Evolutionary conservation across 2,797 vertebrate species (phyloP).

Genomic region (Hippopotamyrus pictus): DNA sequence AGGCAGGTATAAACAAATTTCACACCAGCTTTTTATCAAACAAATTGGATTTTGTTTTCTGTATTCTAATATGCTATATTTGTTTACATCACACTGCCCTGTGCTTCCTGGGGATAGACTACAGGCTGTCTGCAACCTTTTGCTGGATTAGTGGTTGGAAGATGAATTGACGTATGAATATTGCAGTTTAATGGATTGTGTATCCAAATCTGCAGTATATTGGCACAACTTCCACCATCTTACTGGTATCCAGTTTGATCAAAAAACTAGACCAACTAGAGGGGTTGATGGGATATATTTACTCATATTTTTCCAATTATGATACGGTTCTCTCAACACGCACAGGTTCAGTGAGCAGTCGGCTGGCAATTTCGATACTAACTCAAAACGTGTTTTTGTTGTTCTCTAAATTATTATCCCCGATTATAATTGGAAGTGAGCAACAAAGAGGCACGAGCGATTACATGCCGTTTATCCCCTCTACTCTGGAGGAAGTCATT

Average conservation of each 20-base stretch:
- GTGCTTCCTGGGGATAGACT: not conserved
- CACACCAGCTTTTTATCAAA: not conserved
- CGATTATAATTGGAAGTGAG: slow-evolving; percentile 50
- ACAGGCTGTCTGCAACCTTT: not conserved
- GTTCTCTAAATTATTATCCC: slow-evolving; percentile 51
- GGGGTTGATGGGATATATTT: not conserved
- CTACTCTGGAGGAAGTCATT: slow-evolving; percentile 52
- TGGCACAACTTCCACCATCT: not conserved
- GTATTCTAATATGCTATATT: not conserved
- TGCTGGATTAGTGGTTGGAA: not conserved
- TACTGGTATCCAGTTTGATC: not conserved
- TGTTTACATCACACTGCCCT: not conserved
- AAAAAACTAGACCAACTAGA: not conserved
- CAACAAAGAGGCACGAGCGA: slow-evolving; percentile 56
- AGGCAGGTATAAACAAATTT: not conserved
- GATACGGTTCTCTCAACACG: not conserved
- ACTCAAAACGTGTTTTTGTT: slow-evolving; percentile 37
- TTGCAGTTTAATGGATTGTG: not conserved
- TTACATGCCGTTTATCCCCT: slow-evolving; percentile 56
- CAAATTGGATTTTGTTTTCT: not conserved
- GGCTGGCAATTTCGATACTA: not conserved
- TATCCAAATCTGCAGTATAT: not conserved
- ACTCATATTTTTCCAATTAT: not conserved
- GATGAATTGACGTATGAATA: not conserved
- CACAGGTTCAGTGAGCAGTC: not conserved